Evolutionary conservation across 2,113 vertebrate species (phyloP).

Genomic region (Ctenomys sociabilis): DNA sequence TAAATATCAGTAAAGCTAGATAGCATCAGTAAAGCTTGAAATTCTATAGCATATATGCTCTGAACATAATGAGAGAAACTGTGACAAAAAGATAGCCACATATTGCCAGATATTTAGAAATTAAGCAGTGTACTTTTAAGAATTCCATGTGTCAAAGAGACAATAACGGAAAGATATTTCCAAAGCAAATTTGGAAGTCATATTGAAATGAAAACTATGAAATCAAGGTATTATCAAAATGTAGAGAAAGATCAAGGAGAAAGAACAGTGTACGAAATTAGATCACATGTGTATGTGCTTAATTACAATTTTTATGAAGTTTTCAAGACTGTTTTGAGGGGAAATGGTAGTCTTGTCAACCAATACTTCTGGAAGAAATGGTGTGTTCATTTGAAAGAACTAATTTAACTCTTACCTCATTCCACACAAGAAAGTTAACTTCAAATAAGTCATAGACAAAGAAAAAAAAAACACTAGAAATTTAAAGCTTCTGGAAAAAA

Average conservation of each 20-base stretch:
- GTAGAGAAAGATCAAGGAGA: not conserved
- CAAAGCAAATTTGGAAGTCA: not conserved
- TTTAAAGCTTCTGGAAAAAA: not conserved
- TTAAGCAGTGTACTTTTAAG: not conserved
- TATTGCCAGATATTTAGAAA: not conserved
- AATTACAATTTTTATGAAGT: not conserved
- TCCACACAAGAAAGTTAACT: not conserved
- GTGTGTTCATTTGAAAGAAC: not conserved
- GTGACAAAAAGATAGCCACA: not conserved
- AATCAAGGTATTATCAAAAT: conserved; percentile 18
- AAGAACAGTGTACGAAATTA: not conserved
- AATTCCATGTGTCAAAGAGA: not conserved
- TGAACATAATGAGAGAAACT: not conserved
- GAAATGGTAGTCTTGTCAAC: not conserved
- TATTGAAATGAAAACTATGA: not conserved
- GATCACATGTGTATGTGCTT: not conserved
- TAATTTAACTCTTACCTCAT: not conserved
- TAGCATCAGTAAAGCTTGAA: not conserved
- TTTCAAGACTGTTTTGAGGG: not conserved
- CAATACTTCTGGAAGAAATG: not conserved
- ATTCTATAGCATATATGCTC: not conserved
- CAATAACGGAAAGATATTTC: not conserved
- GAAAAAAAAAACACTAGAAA: not conserved
- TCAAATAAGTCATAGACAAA: not conserved
- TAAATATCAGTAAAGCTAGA: not conserved